Conservation (phyloP, 2,888 invertebrate genomes). For the Oeneis ivallda region DNA sequence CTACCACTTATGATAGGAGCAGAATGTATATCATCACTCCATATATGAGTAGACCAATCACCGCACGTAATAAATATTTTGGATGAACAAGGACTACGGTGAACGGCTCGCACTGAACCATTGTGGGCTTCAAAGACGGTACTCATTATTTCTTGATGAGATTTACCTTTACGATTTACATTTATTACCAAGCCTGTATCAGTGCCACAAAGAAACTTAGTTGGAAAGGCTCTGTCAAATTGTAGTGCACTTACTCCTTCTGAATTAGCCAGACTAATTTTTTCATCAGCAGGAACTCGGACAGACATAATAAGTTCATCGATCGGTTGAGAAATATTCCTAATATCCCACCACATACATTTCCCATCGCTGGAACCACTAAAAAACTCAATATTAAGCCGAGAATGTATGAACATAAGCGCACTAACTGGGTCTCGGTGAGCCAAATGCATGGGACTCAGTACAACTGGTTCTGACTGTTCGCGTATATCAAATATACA, state of each 20-base stretch:
- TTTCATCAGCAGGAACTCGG: conserved; percentile 66
- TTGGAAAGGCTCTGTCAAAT: conserved; percentile 85
- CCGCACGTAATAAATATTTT: conserved; percentile 86
- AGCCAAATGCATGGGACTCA: conserved; percentile 72
- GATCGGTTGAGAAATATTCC: conserved; percentile 80
- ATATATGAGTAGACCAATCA: conserved; percentile 84
- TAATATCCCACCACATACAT: conserved; percentile 85
- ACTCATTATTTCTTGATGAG: conserved; percentile 81
- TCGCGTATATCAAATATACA: conserved; percentile 88
- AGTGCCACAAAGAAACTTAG: conserved; percentile 70
- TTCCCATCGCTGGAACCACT: conserved; percentile 83
- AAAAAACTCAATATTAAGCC: conserved; percentile 82
- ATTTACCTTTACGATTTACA: conserved; percentile 86
- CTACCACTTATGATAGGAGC: conserved; percentile 57
- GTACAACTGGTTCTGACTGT: conserved; percentile 86
- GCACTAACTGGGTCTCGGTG: conserved; percentile 78
- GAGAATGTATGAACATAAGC: conserved; percentile 79
- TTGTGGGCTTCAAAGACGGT: conserved; percentile 79
- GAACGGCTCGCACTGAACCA: conserved; percentile 82
- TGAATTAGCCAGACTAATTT: conserved; percentile 68
- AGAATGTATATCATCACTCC: conserved; percentile 84
- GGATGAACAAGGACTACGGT: conserved; percentile 83
- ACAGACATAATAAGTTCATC: conserved; percentile 83
- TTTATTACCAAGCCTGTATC: conserved; percentile 71
- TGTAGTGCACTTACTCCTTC: conserved; percentile 84